Percentiles rank a stretch among this genome's conserved stretches.
Evolutionary conservation across 2,888 invertebrate species (phyloP).

Genomic region (Cyclophora albipunctata): DNA sequence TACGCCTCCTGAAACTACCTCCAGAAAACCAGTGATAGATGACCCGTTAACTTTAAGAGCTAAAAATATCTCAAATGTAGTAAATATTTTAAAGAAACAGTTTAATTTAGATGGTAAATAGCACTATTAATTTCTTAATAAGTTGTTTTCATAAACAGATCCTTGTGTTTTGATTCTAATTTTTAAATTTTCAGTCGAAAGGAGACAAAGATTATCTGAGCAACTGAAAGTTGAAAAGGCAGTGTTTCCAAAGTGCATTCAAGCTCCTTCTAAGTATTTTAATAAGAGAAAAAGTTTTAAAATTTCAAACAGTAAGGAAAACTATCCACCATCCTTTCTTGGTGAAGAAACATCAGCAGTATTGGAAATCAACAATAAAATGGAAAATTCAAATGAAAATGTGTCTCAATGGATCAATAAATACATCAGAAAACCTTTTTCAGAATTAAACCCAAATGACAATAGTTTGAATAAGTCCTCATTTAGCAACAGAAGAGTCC

Average conservation of each 20-base stretch:
- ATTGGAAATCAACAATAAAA: constrained; percentile 22
- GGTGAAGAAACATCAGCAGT: constrained; percentile 38
- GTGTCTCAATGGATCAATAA: constrained; percentile 55
- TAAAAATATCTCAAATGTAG: constrained; percentile 33
- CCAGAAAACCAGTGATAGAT: constrained; percentile 28
- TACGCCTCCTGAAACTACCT: constrained; percentile 24
- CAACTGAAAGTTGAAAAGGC: constrained; percentile 53
- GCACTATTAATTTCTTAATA: constrained; percentile 1
- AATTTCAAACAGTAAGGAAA: constrained; percentile 36
- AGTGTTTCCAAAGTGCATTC: constrained; percentile 62
- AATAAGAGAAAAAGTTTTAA: constrained; percentile 53
- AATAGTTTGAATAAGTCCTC: constrained; percentile 12
- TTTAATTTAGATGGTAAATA: constrained; percentile 49
- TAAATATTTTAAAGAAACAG: constrained; percentile 40
- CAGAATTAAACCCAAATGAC: constrained; percentile 47
- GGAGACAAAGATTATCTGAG: constrained; percentile 43
- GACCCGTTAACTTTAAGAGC: constrained; percentile 31
- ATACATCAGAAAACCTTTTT: constrained; percentile 47
- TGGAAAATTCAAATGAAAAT: constrained; percentile 43
- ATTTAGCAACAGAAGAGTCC: too few relatives aligned
- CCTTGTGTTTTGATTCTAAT: constrained; percentile 1
- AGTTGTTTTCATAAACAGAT: too few relatives aligned
- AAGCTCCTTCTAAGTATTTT: constrained; percentile 53
- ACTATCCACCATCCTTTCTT: constrained; percentile 28
- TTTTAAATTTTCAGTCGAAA: constrained; percentile 40